Percentiles rank a stretch among this genome's conserved stretches.
Evolutionary conservation across 2,888 invertebrate species (phyloP).

Genomic region (Drosophila algonquin): DNA sequence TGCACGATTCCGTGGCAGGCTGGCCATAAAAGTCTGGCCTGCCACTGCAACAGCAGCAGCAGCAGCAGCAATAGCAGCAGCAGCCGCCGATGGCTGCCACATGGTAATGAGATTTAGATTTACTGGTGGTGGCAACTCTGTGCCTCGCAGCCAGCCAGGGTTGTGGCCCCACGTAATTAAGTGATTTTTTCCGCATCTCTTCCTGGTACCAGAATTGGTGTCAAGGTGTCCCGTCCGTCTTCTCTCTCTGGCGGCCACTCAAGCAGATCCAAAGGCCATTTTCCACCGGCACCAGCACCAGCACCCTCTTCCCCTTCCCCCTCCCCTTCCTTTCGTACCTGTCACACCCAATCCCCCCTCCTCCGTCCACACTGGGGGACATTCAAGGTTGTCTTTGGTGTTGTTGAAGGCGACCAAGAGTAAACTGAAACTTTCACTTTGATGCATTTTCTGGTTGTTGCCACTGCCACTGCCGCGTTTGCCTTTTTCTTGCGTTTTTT

Average conservation of each 20-base stretch:
- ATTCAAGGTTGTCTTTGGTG: constrained; percentile 69
- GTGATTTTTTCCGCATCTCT: neutral
- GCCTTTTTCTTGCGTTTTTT: constrained; percentile 19
- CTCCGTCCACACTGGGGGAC: constrained; percentile 40
- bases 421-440: constrained; percentile 69
- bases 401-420: constrained; percentile 26
- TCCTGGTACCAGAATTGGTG: constrained; percentile 15
- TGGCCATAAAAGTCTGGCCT: constrained; percentile 21
- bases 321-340: too few relatives aligned
- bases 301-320: neutral
- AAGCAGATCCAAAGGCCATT: constrained; percentile 27
- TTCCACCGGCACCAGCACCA: neutral
- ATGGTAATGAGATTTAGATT: constrained; percentile 66
- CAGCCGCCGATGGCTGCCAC: constrained; percentile 62
- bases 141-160: neutral
- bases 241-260: constrained; percentile 6
- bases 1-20: constrained; percentile 22
- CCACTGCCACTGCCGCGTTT: constrained; percentile 14
- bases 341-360: neutral
- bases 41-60: constrained; percentile 21
- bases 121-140: constrained; percentile 35
- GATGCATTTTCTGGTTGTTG: constrained; percentile 40
- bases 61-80: constrained; percentile 1
- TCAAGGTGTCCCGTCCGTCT: constrained; percentile 28
- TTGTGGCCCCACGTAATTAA: neutral